Conservation (phyloP, 2,797 vertebrate genomes). For the Argentina silus region DNA sequence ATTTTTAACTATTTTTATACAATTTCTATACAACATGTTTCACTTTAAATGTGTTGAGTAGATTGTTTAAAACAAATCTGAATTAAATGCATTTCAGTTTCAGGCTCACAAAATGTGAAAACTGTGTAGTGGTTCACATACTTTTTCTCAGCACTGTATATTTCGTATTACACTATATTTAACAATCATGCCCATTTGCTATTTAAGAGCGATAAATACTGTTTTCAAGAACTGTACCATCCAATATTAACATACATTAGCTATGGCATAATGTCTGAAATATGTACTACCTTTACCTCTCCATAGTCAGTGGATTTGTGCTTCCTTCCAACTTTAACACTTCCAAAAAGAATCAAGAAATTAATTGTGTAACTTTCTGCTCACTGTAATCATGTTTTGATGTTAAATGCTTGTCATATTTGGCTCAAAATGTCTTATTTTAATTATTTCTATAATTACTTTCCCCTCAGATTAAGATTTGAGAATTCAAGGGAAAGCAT, state of each 20-base stretch:
- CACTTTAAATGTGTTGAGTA: too few species aligned
- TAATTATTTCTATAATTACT: slow-evolving; percentile 81
- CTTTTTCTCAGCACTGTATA: too few species aligned
- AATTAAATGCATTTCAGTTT: too few species aligned
- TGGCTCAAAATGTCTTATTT: slow-evolving; percentile 74
- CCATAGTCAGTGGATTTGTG: neutral
- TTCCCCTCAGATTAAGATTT: slow-evolving; percentile 81
- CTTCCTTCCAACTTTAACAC: neutral
- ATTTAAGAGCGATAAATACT: neutral
- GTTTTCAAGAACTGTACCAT: neutral
- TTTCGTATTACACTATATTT: neutral
- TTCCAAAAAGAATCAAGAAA: neutral
- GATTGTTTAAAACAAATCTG: too few species aligned
- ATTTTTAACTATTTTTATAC: too few species aligned
- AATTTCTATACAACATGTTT: too few species aligned
- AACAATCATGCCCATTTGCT: neutral
- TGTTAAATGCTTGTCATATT: slow-evolving; percentile 65
- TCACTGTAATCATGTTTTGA: slow-evolving; percentile 56
- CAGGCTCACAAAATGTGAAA: too few species aligned
- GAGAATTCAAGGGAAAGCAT: slow-evolving; percentile 77
- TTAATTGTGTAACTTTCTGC: slow-evolving; percentile 41
- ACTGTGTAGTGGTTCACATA: too few species aligned
- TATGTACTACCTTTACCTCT: neutral
- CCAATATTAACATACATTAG: neutral
- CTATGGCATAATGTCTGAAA: neutral